Evolutionary conservation across 2,797 vertebrate genomes (phyloP).

Genomic region (Pangasius macronema): DNA sequence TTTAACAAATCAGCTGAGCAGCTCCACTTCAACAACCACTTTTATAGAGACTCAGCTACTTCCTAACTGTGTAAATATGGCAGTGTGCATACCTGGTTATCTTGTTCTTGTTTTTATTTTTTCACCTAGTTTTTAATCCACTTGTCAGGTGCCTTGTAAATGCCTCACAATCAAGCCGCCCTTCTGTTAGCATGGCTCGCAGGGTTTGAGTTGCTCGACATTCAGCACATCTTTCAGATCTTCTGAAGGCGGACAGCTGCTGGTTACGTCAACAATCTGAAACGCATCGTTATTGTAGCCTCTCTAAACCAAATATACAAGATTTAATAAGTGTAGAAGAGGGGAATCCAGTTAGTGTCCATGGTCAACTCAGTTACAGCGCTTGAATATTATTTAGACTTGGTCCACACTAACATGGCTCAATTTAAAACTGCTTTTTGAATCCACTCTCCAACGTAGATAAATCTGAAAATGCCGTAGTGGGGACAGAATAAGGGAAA

Average conservation of each 20-base stretch:
- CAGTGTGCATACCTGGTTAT: constrained; percentile 61
- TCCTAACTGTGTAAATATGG: constrained; percentile 65
- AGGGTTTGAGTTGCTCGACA: constrained; percentile 7
- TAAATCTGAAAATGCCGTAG: not conserved
- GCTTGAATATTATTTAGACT: not conserved
- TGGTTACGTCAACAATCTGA: constrained; percentile 3
- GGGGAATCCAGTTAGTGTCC: not conserved
- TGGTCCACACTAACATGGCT: not conserved
- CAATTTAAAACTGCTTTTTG: not conserved
- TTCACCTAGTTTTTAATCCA: constrained; percentile 63
- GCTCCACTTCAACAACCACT: constrained; percentile 17
- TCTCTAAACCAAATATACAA: constrained; percentile 14
- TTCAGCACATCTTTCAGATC: not conserved
- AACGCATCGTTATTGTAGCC: not conserved
- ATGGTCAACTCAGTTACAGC: not conserved
- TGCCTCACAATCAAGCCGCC: constrained; percentile 14
- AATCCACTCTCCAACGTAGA: not conserved
- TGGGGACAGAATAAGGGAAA: not conserved
- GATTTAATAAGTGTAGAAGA: constrained; percentile 8
- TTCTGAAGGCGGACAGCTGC: not conserved
- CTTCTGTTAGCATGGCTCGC: not conserved
- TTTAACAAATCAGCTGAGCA: constrained; percentile 27
- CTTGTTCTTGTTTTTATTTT: constrained; percentile 39
- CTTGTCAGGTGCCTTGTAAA: constrained; percentile 74
- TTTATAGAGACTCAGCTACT: constrained; percentile 43